Conservation (phyloP, 2,888 invertebrate species). For the Drosophila birchii region DNA sequence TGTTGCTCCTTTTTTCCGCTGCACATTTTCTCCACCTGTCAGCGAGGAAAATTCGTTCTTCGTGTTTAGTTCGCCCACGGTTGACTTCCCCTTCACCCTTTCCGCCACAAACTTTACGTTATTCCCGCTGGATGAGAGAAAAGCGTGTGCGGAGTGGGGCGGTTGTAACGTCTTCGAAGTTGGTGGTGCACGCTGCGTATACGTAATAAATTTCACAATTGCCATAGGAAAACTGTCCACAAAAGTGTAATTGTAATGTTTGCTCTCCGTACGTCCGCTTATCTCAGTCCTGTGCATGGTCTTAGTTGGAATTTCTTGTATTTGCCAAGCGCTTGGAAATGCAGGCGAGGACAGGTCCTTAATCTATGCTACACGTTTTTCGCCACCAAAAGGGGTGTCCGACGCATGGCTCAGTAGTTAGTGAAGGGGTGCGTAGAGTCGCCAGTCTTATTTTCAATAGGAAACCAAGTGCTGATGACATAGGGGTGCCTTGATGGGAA, state of each 20-base stretch:
- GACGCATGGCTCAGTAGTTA: not conserved
- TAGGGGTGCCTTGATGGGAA: conserved; percentile 9
- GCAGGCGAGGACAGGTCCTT: conserved; percentile 53
- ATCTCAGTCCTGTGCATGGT: conserved; percentile 48
- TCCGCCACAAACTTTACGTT: not conserved
- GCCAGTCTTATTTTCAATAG: conserved; percentile 37
- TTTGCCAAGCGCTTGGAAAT: conserved; percentile 62
- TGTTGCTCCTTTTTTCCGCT: conserved; percentile 35
- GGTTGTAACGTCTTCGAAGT: conserved; percentile 22
- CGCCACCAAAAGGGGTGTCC: conserved; percentile 20
- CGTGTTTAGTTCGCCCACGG: conserved; percentile 29
- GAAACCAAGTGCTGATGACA: conserved; percentile 33
- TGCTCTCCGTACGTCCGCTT: conserved; percentile 44
- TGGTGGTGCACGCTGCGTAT: conserved; percentile 50
- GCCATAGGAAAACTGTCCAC: conserved; percentile 65
- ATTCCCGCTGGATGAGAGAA: not conserved
- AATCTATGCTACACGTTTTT: conserved; percentile 50
- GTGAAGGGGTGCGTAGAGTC: conserved; percentile 23
- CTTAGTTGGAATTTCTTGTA: conserved; percentile 53
- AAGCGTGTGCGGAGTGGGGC: not conserved
- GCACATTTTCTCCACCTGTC: conserved; percentile 56
- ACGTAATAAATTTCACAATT: conserved; percentile 65
- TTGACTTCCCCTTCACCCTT: conserved; percentile 11
- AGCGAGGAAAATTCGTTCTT: conserved; percentile 43
- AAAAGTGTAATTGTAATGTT: conserved; percentile 77